Conservation (phyloP, 2,113 vertebrate genomes). For the Melierax canorus region DNA sequence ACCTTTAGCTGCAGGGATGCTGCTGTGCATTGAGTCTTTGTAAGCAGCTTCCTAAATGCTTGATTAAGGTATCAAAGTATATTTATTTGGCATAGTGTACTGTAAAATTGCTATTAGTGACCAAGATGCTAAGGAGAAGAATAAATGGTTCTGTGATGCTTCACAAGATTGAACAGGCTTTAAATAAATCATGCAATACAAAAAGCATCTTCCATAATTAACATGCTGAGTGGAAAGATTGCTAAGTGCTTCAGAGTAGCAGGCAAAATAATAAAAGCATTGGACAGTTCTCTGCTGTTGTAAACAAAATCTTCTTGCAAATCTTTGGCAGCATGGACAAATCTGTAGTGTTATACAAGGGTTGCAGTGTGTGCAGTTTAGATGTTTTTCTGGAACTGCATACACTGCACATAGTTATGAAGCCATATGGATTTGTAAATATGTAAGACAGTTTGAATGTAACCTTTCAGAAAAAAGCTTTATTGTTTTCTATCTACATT, state of each 20-base stretch:
- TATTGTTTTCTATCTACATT: neutral
- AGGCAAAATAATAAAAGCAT: neutral
- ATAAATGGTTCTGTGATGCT: constrained; percentile 58
- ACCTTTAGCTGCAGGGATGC: constrained; percentile 21
- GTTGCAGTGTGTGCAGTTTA: neutral
- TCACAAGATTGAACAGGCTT: constrained; percentile 52
- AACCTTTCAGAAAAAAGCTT: neutral
- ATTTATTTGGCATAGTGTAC: constrained; percentile 50
- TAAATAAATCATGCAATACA: constrained; percentile 69
- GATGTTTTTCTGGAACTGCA: neutral
- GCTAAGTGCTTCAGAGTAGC: constrained; percentile 19
- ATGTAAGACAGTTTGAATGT: neutral
- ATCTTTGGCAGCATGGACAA: neutral
- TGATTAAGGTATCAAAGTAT: constrained; percentile 56
- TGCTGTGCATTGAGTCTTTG: constrained; percentile 27
- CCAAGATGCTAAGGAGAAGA: constrained; percentile 43
- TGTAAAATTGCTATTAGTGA: constrained; percentile 32
- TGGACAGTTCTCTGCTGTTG: neutral
- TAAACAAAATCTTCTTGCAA: constrained; percentile 29
- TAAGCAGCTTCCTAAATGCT: constrained; percentile 61
- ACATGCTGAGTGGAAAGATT: constrained; percentile 31
- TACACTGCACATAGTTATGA: neutral
- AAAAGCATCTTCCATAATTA: constrained; percentile 63
- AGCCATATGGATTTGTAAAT: neutral
- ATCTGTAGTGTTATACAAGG: neutral